Percentiles rank a stretch among this genome's conserved stretches.
Conservation (phyloP, 2,888 invertebrate species). For the Amphipyra berbera region DNA sequence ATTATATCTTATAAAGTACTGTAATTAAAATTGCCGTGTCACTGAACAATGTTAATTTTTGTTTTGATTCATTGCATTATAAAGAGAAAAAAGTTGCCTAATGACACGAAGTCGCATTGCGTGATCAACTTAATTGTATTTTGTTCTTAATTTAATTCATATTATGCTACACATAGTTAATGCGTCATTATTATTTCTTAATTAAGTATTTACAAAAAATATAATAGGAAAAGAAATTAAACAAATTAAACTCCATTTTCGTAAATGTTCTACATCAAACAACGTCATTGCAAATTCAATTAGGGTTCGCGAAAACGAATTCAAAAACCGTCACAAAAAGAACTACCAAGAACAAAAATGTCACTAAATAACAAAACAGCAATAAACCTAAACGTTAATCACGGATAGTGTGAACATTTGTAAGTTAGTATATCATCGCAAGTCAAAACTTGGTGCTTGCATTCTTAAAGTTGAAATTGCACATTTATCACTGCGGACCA, state of each 20-base stretch:
- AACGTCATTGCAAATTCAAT: conserved; percentile 12
- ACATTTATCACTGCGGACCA: conserved; percentile 87
- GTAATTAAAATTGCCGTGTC: conserved; percentile 80
- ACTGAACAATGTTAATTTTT: conserved; percentile 66
- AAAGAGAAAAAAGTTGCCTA: background rate
- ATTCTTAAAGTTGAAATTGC: conserved; percentile 88
- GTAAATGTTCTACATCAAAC: conserved; percentile 14
- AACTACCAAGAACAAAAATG: conserved; percentile 1
- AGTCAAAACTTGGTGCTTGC: conserved; percentile 88
- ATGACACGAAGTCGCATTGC: background rate
- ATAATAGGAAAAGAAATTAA: background rate
- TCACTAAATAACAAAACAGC: conserved; percentile 38
- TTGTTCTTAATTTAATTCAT: background rate
- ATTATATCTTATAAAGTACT: conserved; percentile 83
- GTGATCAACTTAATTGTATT: conserved; percentile 4
- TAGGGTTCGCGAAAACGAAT: conserved; percentile 20
- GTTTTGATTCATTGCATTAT: conserved; percentile 43
- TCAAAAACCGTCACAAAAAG: conserved; percentile 14
- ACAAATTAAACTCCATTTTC: background rate
- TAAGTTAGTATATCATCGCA: conserved; percentile 83
- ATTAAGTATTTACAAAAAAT: no score
- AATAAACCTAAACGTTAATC: conserved; percentile 68
- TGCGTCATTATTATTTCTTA: no score
- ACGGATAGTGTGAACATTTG: conserved; percentile 72
- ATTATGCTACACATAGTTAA: no score